Conservation (phyloP, 2,888 invertebrate genomes). For the Petrolisthes cinctipes region DNA sequence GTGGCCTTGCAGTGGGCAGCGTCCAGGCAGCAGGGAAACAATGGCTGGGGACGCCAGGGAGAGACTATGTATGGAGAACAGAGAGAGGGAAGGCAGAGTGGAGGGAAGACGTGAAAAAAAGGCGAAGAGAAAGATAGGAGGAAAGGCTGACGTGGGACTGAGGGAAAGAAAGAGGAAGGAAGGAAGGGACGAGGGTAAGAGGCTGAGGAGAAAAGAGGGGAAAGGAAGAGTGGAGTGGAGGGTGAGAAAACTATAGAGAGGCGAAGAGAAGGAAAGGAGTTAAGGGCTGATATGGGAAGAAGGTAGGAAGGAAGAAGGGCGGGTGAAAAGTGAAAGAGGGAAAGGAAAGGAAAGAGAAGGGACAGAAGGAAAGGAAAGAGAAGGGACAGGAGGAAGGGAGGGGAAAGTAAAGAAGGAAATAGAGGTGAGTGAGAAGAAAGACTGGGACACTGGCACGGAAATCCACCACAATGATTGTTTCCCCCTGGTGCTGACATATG, state of each 20-base stretch:
- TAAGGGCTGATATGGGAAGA: neutral
- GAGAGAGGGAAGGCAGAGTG: neutral
- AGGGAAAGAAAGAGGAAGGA: slow-evolving; percentile 13
- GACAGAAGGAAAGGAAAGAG: too few species aligned
- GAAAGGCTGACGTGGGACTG: neutral
- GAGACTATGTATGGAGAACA: too few species aligned
- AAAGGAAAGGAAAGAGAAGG: neutral
- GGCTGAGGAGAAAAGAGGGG: neutral
- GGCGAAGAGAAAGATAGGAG: too few species aligned
- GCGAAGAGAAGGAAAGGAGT: neutral
- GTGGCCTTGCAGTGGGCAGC: slow-evolving; percentile 18
- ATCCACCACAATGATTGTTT: neutral
- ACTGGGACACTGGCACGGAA: neutral
- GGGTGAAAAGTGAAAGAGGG: neutral
- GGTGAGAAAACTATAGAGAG: neutral
- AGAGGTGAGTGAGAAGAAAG: neutral
- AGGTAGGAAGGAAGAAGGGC: neutral
- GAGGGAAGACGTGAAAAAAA: neutral
- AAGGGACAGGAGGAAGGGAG: neutral
- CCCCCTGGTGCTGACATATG: neutral
- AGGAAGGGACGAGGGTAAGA: too few species aligned
- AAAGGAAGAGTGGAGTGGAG: neutral
- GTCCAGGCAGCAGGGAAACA: neutral
- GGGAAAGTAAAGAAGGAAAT: neutral
- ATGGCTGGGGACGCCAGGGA: neutral